A percentile compares a stretch with the other conserved stretches of the same genome.
Evolutionary conservation across 2,888 invertebrate genomes (phyloP).

Genomic region (Eretmocerus hayati): DNA sequence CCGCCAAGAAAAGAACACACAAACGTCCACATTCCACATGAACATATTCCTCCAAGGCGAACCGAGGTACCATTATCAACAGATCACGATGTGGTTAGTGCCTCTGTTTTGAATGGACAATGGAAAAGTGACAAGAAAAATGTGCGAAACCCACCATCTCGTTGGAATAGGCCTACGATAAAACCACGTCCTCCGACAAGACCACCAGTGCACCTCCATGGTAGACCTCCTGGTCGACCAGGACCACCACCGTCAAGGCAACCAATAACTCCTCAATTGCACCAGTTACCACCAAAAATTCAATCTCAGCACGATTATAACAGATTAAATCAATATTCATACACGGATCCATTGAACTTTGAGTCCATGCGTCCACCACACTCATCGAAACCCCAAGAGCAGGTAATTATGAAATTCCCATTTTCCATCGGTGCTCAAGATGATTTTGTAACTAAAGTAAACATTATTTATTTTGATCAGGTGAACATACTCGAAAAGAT

Average conservation of each 20-base stretch:
- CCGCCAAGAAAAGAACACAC: constrained; percentile 34
- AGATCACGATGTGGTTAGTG: constrained; percentile 27
- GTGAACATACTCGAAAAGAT: too few species aligned
- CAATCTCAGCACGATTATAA: constrained; percentile 27
- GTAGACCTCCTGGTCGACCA: constrained; percentile 31
- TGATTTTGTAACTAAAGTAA: too few species aligned
- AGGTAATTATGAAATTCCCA: too few species aligned
- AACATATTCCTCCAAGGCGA: constrained; percentile 38
- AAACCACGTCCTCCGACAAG: constrained; percentile 31
- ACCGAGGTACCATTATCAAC: constrained; percentile 32
- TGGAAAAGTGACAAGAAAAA: constrained; percentile 37
- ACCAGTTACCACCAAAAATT: constrained; percentile 22
- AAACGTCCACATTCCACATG: constrained; percentile 30
- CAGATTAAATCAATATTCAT: constrained; percentile 2
- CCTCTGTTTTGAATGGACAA: not conserved
- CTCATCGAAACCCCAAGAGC: not conserved
- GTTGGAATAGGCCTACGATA: constrained; percentile 32
- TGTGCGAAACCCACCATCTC: constrained; percentile 26
- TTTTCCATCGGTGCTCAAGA: too few species aligned
- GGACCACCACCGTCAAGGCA: not conserved
- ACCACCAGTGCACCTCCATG: constrained; percentile 27
- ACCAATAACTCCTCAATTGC: constrained; percentile 17
- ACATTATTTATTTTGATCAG: too few species aligned
- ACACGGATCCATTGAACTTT: too few species aligned
- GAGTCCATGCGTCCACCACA: too few species aligned